Base-by-base conservation (phyloP, 2,888 invertebrate genomes). In the Noctua janthina region DNA sequence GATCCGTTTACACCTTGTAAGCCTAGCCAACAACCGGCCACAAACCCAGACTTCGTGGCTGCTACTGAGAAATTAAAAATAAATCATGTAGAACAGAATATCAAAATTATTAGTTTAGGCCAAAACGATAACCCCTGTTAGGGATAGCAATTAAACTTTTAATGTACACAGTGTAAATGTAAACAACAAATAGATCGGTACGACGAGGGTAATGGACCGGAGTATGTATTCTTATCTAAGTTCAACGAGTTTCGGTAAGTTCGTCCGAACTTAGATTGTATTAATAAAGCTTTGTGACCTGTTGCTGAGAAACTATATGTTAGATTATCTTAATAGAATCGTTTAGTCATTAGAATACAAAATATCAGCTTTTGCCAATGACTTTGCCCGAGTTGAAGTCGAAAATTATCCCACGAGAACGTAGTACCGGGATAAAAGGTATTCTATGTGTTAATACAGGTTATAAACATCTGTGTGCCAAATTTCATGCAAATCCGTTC, bases 61-160 rank as follows among this genome's bases (percentile, higher is more conserved):
- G 8, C 8, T 17, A 35, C 17, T 2, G 29, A 35, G 17, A 35
- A 68, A 20, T 46, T 49, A 11, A n/a, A 49, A 69, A 68, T 59
- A 77, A 51, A 51, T 77, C 43, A 73, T 64, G 0, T 15, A 43
- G 56, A 11, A 59, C 23, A 56, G 15, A 69, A 51, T 64, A 64
- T 68, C n/a, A 54, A 67, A 79, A 49, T 56, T 78, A 72, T 67
- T 79, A 68, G 49, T 35, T 73, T 51, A 73, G 64, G 69, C 35
- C 64, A 56, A 81, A 81, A 81, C 56, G n/a, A 70, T 73, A 29
- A 73, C 17, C 35, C 15, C 2, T 46, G 17, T 8, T 39, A 23
- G 35, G 43, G 49, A 23, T 68, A 70, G 69, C 39, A 82, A 82
- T 82, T 70, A 66, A 81, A 82, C 73, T 82, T 82, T n/a, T 6